These are phyloP conservation scores for Euzetes globulus DNA, from an alignment of 2,888 invertebrate species.

Conservation along the genomic window DNA sequence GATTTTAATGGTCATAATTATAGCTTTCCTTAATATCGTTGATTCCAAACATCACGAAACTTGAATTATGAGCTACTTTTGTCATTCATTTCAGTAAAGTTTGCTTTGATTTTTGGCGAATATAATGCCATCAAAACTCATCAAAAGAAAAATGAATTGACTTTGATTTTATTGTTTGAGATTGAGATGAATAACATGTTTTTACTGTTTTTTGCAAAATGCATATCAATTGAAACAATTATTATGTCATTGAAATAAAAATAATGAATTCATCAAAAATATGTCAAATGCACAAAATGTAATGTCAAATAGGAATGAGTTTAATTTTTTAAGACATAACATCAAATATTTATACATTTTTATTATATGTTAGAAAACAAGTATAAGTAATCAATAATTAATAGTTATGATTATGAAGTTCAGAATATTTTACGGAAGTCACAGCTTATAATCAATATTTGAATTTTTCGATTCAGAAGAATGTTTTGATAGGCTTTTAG, in stretches of 20 bases:
- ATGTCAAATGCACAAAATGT: background rate
- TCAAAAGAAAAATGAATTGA: background rate
- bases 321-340: too few relatives aligned
- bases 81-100: background rate
- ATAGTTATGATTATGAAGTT: background rate
- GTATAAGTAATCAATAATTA: constrained; percentile 2
- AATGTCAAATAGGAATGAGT: too few relatives aligned
- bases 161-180: background rate
- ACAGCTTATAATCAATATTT: constrained; percentile 3
- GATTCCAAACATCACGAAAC: background rate
- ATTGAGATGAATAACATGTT: background rate
- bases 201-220: background rate
- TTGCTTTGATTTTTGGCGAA: background rate
- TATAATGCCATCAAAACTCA: constrained; percentile 9
- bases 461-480: constrained; percentile 5
- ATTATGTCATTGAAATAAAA: constrained; percentile 14
- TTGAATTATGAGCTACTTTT: constrained; percentile 14
- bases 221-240: background rate
- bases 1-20: background rate
- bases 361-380: background rate
- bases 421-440: constrained; percentile 15
- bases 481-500: constrained; percentile 26
- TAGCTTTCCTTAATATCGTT: background rate
- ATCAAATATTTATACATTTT: too few relatives aligned
- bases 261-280: background rate